These are phyloP conservation scores for Fulmarus glacialis DNA, from an alignment of 2,113 vertebrate species.

Conservation along the genomic window DNA sequence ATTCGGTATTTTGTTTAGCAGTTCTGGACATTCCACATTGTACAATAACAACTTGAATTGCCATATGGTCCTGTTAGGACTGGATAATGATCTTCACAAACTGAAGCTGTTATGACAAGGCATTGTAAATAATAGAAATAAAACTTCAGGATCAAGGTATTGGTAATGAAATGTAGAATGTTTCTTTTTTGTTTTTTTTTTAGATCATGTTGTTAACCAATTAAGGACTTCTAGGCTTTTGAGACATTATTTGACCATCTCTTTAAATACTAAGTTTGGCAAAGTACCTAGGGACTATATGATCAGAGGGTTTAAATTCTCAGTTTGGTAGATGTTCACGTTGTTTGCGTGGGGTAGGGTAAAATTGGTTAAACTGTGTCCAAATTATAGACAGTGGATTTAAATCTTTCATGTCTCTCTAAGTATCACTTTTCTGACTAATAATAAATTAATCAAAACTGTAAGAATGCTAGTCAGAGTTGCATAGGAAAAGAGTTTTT, in stretches of 20 bases:
- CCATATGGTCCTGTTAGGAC: not conserved
- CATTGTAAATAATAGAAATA: not conserved
- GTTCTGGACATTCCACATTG: not conserved
- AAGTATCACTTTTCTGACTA: not conserved
- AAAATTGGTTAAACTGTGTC: not conserved
- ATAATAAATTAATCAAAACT: not conserved
- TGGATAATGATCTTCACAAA: not conserved
- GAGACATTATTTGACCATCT: not conserved
- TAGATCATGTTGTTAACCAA: not conserved
- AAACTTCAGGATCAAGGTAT: not conserved
- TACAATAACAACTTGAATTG: not conserved
- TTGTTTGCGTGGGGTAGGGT: not conserved
- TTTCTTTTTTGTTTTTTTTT: not conserved
- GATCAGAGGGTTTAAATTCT: not conserved
- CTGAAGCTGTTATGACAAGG: not conserved
- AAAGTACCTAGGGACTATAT: not conserved
- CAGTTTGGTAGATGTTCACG: not conserved
- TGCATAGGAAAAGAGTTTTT: not conserved
- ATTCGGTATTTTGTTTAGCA: not conserved
- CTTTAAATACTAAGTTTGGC: not conserved
- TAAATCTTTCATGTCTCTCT: not conserved
- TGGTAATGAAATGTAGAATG: not conserved
- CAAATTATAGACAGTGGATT: not conserved
- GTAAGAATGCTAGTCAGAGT: not conserved
- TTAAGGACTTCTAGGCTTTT: not conserved